These are phyloP conservation scores for Taxidea taxus DNA, from an alignment of 2,113 vertebrate species.

Conservation along the genomic window DNA sequence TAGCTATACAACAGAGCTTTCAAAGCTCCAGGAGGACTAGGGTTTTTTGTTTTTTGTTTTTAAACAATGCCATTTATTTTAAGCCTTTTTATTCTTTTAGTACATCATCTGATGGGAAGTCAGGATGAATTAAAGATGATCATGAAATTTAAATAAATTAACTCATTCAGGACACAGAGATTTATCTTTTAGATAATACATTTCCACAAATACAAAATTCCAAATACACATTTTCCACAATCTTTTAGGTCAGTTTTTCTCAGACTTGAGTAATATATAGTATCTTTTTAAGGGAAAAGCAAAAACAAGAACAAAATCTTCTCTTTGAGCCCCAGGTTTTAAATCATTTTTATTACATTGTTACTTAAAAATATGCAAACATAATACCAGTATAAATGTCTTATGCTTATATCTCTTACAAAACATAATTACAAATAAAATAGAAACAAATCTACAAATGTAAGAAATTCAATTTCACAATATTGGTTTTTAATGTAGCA, in stretches of 20 bases:
- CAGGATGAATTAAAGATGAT: slow-evolving; percentile 40
- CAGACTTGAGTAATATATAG: neutral
- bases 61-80: slow-evolving; percentile 38
- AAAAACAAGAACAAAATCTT: neutral
- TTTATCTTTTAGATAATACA: neutral
- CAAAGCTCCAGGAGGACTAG: neutral
- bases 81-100: slow-evolving; percentile 10
- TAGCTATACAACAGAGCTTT: slow-evolving; percentile 52
- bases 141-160: neutral
- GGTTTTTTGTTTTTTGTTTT: neutral
- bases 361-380: neutral
- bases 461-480: neutral
- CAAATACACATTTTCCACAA: neutral
- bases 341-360: neutral
- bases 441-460: neutral
- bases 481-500: slow-evolving; percentile 16
- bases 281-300: slow-evolving; percentile 12
- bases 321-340: neutral
- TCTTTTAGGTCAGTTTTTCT: neutral
- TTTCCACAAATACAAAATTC: neutral
- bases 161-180: neutral
- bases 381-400: neutral
- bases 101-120: neutral
- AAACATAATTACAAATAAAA: slow-evolving; percentile 2
- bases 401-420: neutral